Conservation (phyloP, 1,140 invertebrate genomes). For the Lucilia sericata region DNA sequence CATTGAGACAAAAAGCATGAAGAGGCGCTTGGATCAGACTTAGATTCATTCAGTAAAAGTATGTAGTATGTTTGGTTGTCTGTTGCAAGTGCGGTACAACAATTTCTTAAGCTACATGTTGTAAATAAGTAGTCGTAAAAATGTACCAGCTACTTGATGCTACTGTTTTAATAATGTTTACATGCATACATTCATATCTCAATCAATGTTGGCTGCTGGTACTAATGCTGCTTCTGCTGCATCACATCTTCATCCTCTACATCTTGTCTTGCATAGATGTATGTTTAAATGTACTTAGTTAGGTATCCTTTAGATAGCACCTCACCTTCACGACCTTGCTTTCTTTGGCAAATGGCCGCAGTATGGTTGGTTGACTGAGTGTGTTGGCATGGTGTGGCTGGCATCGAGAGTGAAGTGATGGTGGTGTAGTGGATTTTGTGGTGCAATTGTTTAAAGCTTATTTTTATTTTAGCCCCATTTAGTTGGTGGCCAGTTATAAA, state of each 20-base stretch:
- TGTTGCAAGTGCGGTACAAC: no score
- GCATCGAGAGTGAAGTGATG: background rate
- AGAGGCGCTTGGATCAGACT: slow-evolving; percentile 22
- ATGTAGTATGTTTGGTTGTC: background rate
- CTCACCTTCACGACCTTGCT: slow-evolving; percentile 50
- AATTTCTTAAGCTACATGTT: background rate
- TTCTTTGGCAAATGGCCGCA: background rate
- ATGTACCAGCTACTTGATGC: slow-evolving; percentile 34
- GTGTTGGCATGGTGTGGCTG: background rate
- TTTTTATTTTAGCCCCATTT: background rate
- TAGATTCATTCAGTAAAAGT: background rate
- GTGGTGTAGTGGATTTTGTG: background rate
- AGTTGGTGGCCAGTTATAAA: background rate
- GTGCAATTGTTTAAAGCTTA: slow-evolving; percentile 8
- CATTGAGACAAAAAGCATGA: slow-evolving; percentile 26
- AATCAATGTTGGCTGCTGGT: slow-evolving; percentile 41
- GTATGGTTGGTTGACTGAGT: background rate
- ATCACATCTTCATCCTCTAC: background rate
- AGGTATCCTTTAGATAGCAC: slow-evolving; percentile 43
- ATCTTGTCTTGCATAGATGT: background rate
- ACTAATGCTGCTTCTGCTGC: background rate
- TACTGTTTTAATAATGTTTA: slow-evolving; percentile 50
- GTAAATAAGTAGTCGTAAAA: slow-evolving; percentile 19
- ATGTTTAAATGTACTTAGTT: background rate
- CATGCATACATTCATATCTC: slow-evolving; percentile 45